A percentile compares a stretch with the other conserved stretches of the same genome.
These are phyloP conservation scores for Rhinolophus ferrumequinum DNA, from an alignment of 2,113 vertebrate genomes.

Conservation along the genomic window DNA sequence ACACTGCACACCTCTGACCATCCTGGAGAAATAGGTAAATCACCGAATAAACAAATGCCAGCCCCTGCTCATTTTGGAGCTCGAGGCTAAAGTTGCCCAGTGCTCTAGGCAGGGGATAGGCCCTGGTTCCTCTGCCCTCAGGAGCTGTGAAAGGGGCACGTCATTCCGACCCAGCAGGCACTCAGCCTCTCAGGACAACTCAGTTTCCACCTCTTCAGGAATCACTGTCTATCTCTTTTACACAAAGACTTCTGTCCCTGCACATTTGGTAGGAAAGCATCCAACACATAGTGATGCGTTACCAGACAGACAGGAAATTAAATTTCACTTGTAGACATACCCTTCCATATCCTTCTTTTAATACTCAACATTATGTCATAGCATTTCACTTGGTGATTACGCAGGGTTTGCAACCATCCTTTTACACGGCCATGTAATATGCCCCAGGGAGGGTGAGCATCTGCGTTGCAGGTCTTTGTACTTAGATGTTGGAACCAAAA, in stretches of 20 bases:
- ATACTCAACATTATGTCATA: rapidly evolving
- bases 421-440: rapidly evolving
- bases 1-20: not conserved
- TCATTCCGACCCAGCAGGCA: not conserved
- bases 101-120: too few species aligned
- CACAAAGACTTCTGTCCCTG: not conserved
- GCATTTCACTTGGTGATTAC: rapidly evolving
- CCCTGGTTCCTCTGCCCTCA: rapidly evolving
- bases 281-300: not conserved
- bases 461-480: rapidly evolving
- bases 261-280: not conserved
- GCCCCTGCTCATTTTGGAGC: not conserved
- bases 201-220: not conserved
- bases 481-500: not conserved
- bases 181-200: not conserved
- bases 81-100: rapidly evolving
- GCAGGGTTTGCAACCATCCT: not conserved
- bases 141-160: not conserved
- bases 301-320: not conserved
- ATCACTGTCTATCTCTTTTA: not conserved
- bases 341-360: not conserved
- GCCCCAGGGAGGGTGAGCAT: rapidly evolving
- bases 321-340: rapidly evolving
- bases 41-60: too few species aligned
- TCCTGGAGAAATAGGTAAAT: not conserved